Evolutionary conservation across 2,113 vertebrate species (phyloP).

Genomic region (Notiomystis cincta): DNA sequence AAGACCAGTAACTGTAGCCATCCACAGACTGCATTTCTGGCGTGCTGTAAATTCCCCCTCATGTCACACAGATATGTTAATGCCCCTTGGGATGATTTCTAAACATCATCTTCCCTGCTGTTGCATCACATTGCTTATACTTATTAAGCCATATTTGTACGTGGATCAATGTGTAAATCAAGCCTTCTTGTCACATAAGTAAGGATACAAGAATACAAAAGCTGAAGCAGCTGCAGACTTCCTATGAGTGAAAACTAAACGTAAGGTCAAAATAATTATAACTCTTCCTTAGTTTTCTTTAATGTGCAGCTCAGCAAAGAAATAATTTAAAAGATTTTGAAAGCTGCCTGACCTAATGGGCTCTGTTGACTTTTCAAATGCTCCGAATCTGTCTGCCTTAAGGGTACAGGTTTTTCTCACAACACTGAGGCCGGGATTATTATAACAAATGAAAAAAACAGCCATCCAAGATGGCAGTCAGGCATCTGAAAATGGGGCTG

Average conservation of each 20-base stretch:
- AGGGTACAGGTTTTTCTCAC: not conserved
- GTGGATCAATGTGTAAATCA: constrained; percentile 16
- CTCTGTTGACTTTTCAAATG: not conserved
- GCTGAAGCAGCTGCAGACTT: constrained; percentile 25
- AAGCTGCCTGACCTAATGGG: not conserved
- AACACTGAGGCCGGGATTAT: not conserved
- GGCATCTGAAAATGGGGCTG: not conserved
- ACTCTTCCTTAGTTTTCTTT: not conserved
- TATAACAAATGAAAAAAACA: not conserved
- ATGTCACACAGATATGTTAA: not conserved
- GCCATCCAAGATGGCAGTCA: not conserved
- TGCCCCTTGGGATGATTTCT: not conserved
- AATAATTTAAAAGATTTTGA: not conserved
- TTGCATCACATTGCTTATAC: constrained; percentile 22
- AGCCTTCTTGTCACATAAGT: constrained; percentile 2
- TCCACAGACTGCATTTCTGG: not conserved
- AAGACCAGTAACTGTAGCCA: not conserved
- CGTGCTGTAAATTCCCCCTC: not conserved
- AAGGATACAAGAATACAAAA: not conserved
- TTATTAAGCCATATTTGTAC: constrained; percentile 12
- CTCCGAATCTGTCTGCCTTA: not conserved
- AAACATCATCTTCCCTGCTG: not conserved
- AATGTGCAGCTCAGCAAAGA: not conserved
- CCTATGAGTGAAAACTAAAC: not conserved
- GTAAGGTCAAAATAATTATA: constrained; percentile 4